phyloP scores from a whole-genome alignment of 2,888 invertebrate genomes.

The Drosophila cracens region DNA sequence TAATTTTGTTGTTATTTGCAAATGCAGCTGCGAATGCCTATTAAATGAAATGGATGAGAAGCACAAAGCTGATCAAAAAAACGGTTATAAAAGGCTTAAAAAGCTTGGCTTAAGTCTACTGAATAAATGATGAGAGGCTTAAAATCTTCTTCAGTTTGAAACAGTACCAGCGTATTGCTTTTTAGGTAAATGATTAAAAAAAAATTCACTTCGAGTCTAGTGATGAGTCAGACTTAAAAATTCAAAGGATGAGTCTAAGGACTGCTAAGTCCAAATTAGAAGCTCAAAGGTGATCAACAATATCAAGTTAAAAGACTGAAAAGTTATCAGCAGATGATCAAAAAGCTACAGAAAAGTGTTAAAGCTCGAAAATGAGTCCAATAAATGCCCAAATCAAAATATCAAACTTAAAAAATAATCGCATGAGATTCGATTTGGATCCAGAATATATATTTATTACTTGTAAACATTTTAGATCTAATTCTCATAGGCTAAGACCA shows the following conservation, averaged over 20 bases:
- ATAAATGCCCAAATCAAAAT: neutral
- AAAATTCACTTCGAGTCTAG: neutral
- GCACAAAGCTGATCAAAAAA: neutral
- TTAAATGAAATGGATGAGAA: neutral
- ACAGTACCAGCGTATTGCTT: neutral
- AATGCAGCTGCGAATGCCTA: slow-evolving; percentile 7
- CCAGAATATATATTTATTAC: neutral
- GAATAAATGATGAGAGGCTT: neutral
- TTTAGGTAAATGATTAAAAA: neutral
- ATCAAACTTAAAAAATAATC: neutral
- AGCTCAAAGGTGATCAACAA: neutral
- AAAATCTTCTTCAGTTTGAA: neutral
- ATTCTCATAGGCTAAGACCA: too few species aligned
- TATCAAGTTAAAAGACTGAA: neutral
- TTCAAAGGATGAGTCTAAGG: neutral
- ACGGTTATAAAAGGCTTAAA: neutral
- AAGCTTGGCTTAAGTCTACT: neutral
- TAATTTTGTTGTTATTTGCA: slow-evolving; percentile 12
- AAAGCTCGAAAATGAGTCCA: neutral
- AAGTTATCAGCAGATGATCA: neutral
- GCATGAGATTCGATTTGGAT: neutral
- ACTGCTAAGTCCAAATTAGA: neutral
- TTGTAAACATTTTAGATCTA: neutral
- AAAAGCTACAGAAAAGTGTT: neutral
- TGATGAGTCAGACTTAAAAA: neutral